phyloP scores from a whole-genome alignment of 1,140 invertebrate species.

The Nixonia krombeini region DNA sequence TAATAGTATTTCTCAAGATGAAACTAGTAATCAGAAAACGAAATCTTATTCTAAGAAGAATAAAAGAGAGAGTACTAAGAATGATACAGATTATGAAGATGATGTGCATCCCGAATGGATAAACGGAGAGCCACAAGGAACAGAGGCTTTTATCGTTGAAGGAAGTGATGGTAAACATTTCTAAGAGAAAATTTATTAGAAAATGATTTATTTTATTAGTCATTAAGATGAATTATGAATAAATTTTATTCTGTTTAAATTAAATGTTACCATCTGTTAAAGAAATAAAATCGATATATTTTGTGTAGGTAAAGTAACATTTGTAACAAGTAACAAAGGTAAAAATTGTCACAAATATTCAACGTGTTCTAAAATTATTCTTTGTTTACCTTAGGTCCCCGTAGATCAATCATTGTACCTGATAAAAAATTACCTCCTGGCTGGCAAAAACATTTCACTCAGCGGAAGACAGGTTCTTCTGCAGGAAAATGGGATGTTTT shows the following conservation, averaged over 20 bases:
- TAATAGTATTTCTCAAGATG: constrained; percentile 13
- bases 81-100: constrained; percentile 53
- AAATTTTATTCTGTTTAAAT: too few species aligned
- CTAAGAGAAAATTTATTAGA: too few species aligned
- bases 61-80: constrained; percentile 47
- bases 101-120: constrained; percentile 64
- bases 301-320: too few species aligned
- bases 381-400: constrained; percentile 51
- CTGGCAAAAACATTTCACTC: constrained; percentile 84
- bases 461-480: constrained; percentile 77
- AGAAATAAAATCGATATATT: too few species aligned
- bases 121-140: constrained; percentile 64
- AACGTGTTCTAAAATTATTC: too few species aligned
- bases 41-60: constrained; percentile 51
- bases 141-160: constrained; percentile 64
- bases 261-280: too few species aligned
- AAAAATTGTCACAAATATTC: too few species aligned
- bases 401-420: constrained; percentile 78
- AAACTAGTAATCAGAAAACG: constrained; percentile 30
- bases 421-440: constrained; percentile 80
- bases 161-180: constrained; percentile 58
- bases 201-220: not conserved
- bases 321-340: too few species aligned
- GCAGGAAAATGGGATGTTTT: constrained; percentile 87
- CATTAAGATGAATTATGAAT: too few species aligned